Base-by-base conservation (phyloP, 2,888 invertebrate genomes). In the Blera fallax region DNA sequence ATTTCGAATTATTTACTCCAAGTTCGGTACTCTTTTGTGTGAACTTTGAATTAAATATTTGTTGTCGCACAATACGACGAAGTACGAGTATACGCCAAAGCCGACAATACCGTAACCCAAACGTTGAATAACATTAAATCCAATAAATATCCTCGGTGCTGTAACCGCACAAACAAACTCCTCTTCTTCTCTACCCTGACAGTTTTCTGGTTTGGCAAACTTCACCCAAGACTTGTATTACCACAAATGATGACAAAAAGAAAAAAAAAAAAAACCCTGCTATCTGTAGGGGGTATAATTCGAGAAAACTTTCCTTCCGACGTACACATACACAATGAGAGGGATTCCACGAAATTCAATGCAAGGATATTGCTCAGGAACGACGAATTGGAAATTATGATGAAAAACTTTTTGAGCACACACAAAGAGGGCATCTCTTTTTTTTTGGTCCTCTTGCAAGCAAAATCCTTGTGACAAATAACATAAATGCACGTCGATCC, bases 1-100 rank as follows among this genome's bases (percentile, higher is more conserved):
- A 56, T 64, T 64, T 37, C n/a, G 24, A 14, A 70, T 62, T 79
- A 79, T 72, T 79, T 79, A 72, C 60, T 45, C 27, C 14, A 69
- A 84, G 48, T 84, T 84, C 70, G 62, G 69, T 79, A 79, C 54
- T 37, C 64, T 73, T 77, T 79, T 79, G 64, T 84, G 34, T 69
- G 54, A 84, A 79, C 79, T 79, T 84, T 74, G 73, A 56, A 74
- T 83, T 67, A 73, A 83, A 83, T 79, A 83, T 83, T 78, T 77
- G 82, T 50, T 65, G 18, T 3, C 34, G 8, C 58, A 72, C 78
- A 83, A 72, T 27, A 58, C 64, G 27, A 54, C 24, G 64, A 67
- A 27, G 37, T 40, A 70, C 18, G 60, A 27, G 37, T 40, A 70
- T 29, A 50, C 16, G 29, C 34, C 34, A 60, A 72, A 27, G 56